Evolutionary conservation across 2,113 vertebrate genomes (phyloP), one percentile per base, ranked within the genome.

Genomic region (Dipodomys merriami): DNA sequence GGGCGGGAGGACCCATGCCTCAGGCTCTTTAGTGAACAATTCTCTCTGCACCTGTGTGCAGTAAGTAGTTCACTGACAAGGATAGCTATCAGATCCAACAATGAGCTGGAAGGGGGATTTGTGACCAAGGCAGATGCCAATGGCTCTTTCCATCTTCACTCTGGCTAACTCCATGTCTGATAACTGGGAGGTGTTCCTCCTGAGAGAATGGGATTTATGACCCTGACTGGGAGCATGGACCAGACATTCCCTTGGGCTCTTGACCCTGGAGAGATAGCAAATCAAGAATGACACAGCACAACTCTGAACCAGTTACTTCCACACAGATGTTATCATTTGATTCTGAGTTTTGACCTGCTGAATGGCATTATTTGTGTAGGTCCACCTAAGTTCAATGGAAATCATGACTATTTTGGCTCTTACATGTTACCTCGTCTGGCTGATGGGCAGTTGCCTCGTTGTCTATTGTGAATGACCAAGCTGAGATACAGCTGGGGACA

Each of bases 161-260:
- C 80, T 84, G 49, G 69, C 53, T 81, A 92, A 53, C 22, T 88
- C 29, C 22, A 60, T 39, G 9, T 84, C 79, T 90, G 44, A 29
- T 88, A 23, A 87, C 72, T 90, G 67, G 13, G 23, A 95, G 90
- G 81, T 11, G 4, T 60, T 89, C 64, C 33, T 22, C 67, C 30
- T 49, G 79, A 83, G 62, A 81, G n/a, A 74, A 76, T 4, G 44
- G 87, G 73, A 84, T 81, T 90, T 79, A 85, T 90, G 57, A 49
- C 78, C 81, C 82, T 64, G 79, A 60, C n/a, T 19, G 49, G 22
- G 73, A 71, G 13, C 73, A 90, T 71, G 60, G 67, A 90, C 60
- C 39, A 65, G 33, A 23, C 49, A 11, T 68, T 60, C 1, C 84
- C 73, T 84, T 80, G 77, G 74, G 30, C 30, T 95, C 3, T 62